These are phyloP conservation scores for Martes flavigula DNA, from an alignment of 2,797 vertebrate genomes.

Conservation along the genomic window DNA sequence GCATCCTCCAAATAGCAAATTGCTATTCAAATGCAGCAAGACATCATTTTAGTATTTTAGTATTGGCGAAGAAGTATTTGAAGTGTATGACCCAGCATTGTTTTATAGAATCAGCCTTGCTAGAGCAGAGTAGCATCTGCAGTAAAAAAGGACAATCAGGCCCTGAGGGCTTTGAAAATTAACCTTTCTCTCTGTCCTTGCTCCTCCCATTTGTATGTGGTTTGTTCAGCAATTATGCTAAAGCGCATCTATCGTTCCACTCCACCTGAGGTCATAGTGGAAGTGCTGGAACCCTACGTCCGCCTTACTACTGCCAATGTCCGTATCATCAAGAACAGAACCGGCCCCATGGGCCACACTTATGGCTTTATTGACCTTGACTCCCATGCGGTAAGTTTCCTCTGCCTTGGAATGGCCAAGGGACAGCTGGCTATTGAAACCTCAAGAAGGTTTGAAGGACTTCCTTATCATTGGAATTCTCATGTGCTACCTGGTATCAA, in stretches of 20 bases:
- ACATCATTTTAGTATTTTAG: slow-evolving; percentile 10
- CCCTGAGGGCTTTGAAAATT: background rate
- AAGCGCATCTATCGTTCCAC: slow-evolving; percentile 95
- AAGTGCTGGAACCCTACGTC: slow-evolving; percentile 93
- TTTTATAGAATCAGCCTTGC: background rate
- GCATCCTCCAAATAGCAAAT: background rate
- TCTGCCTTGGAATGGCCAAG: background rate
- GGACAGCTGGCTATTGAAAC: background rate
- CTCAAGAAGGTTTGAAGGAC: background rate
- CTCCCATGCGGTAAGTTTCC: slow-evolving; percentile 92
- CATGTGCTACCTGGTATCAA: background rate
- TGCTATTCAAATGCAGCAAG: background rate
- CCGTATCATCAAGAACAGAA: slow-evolving; percentile 95
- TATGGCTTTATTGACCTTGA: slow-evolving; percentile 99
- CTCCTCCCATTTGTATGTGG: background rate
- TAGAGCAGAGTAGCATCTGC: background rate
- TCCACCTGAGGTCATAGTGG: slow-evolving; percentile 93
- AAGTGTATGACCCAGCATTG: background rate
- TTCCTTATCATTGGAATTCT: background rate
- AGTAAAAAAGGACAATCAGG: background rate
- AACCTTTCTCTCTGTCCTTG: background rate
- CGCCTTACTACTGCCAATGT: slow-evolving; percentile 94
- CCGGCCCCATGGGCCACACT: slow-evolving; percentile 91
- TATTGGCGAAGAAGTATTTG: background rate
- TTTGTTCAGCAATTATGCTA: slow-evolving; percentile 93